Base-by-base conservation (phyloP, 1,140 invertebrate species). In the Probaryconus sp. region DNA sequence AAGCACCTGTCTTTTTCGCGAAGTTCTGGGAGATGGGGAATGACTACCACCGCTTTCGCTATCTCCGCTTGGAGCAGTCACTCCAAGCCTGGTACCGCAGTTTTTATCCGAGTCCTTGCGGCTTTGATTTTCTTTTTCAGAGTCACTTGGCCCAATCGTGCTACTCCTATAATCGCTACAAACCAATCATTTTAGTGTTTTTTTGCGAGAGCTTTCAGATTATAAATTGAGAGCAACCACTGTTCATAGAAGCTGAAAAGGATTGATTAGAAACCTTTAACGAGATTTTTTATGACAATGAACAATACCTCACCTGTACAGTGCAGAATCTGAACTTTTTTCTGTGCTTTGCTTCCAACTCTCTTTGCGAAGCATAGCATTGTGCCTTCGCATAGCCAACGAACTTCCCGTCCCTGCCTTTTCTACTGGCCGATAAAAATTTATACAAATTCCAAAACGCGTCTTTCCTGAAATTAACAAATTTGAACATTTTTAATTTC, bases 391-490 rank as follows among this genome's bases (percentile, higher is more conserved):
- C 58, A 85, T 78, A 10, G 71, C 68, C 10, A 78, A 35, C 1
- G 71, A 71, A 61, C 76, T 78, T 9, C 74, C 74, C 2, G 76
- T 69, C 13, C 35, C 76, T 9, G 26, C 53, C 43, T 70, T 90
- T 81, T 96, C 93, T 38, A 98, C 92, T 0, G 96, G 94, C 35
- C 97, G 92, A 89, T 98, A 99, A 87, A 99, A 99, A 86, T 99
- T 99, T 16, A 99, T 94, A 88, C 98, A 99, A 67, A 99, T 96
- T 14, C 98, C 98, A 84, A 95, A 98, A 17, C 96, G 92, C 10
- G 93, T 94, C 87, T 93, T 96, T 43, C 92, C 92, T 93, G 38
- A 2, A 63, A 64, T 51, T 7, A 13, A n/a, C 28, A 7, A 10
- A 42, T 45, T 9, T 45, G 14, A 14, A 26, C 26, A 26, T 14